Percentiles rank a stretch among this genome's conserved stretches.
Evolutionary conservation across 2,113 vertebrate genomes (phyloP).

Genomic region (Neofelis nebulosa): DNA sequence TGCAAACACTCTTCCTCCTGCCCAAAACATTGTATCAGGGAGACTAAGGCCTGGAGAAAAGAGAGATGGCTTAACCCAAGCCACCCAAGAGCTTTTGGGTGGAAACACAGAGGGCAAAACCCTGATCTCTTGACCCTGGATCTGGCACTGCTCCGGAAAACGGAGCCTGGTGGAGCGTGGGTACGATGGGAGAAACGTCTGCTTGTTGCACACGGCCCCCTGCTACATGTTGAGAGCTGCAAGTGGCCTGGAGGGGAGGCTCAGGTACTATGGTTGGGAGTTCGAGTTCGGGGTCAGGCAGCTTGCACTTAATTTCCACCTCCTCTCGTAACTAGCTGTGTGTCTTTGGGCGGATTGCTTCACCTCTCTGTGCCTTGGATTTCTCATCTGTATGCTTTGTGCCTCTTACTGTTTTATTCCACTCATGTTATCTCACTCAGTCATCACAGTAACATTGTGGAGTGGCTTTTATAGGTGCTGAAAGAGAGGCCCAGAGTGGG

Average conservation of each 20-base stretch:
- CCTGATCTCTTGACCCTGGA: neutral
- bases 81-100: neutral
- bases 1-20: neutral
- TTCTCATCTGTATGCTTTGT: fast-evolving
- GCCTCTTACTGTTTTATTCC: neutral
- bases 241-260: neutral
- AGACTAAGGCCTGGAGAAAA: neutral
- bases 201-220: neutral
- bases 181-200: neutral
- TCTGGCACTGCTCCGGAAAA: neutral
- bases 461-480: neutral
- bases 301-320: neutral
- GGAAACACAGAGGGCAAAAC: neutral
- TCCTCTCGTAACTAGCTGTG: neutral
- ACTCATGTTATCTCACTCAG: neutral
- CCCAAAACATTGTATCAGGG: fast-evolving
- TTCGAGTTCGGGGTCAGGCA: neutral
- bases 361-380: neutral
- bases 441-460: neutral
- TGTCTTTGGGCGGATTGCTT: neutral
- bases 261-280: neutral
- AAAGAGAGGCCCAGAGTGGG: neutral
- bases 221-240: neutral
- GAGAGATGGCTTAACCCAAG: neutral
- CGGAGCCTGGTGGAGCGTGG: fast-evolving